These are phyloP conservation scores for Triplophysa siluroides DNA, from an alignment of 2,113 vertebrate genomes.

Conservation along the genomic window DNA sequence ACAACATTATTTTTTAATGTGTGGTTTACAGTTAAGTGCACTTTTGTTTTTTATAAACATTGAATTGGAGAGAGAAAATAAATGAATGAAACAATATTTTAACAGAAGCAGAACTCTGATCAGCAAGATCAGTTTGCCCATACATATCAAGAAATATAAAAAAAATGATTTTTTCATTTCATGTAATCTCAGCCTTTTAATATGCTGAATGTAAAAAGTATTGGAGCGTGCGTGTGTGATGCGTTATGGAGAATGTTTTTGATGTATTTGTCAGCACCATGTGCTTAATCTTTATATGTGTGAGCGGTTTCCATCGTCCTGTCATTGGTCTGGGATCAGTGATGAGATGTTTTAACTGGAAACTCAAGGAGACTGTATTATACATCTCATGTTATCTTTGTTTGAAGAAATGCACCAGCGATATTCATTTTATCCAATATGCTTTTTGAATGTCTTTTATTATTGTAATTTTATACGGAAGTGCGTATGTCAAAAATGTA, in stretches of 20 bases:
- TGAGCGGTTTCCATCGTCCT: slow-evolving; percentile 38
- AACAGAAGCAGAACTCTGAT: not conserved
- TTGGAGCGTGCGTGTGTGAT: not conserved
- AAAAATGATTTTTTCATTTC: not conserved
- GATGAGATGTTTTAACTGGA: slow-evolving; percentile 16
- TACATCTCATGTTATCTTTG: slow-evolving; percentile 4
- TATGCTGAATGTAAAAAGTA: not conserved
- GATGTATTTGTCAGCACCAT: slow-evolving; percentile 24
- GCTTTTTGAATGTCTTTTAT: slow-evolving; percentile 39
- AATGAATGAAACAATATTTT: not conserved
- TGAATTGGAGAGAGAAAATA: not conserved
- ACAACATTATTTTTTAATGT: not conserved
- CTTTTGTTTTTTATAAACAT: not conserved
- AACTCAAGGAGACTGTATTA: slow-evolving; percentile 7
- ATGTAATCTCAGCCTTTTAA: slow-evolving; percentile 1
- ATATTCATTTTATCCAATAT: not conserved
- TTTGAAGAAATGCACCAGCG: slow-evolving; percentile 25
- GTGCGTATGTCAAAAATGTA: slow-evolving; percentile 36
- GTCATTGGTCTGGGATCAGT: slow-evolving; percentile 30
- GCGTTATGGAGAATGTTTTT: slow-evolving; percentile 16
- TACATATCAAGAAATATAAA: not conserved
- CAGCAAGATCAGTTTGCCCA: not conserved
- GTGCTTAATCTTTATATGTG: slow-evolving; percentile 35
- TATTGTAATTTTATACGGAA: slow-evolving; percentile 27
- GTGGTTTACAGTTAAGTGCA: slow-evolving; percentile 7